These are phyloP conservation scores for Scytalopus superciliaris DNA, from an alignment of 2,113 vertebrate genomes.

Conservation along the genomic window DNA sequence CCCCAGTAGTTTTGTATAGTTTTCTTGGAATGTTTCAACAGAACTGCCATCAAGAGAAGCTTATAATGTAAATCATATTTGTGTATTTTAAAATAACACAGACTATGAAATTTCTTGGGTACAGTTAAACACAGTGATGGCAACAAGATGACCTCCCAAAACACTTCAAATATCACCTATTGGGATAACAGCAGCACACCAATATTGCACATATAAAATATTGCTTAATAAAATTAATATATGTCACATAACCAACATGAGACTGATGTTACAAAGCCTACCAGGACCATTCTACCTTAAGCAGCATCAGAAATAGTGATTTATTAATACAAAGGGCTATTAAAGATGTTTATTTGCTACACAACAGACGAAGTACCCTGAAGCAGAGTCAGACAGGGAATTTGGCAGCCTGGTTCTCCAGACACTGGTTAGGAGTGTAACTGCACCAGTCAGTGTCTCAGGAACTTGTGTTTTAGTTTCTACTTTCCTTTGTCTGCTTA, in stretches of 20 bases:
- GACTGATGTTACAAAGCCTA: not conserved
- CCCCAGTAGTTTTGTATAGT: not conserved
- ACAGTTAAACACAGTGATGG: not conserved
- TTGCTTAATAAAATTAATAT: not conserved
- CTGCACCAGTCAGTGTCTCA: not conserved
- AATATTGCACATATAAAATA: not conserved
- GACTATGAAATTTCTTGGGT: not conserved
- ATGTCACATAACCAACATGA: not conserved
- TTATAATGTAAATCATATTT: not conserved
- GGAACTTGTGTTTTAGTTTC: not conserved
- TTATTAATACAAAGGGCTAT: not conserved
- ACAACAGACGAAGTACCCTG: fast-evolving
- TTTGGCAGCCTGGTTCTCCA: not conserved
- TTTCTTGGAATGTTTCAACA: not conserved
- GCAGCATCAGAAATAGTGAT: not conserved
- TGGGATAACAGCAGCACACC: not conserved
- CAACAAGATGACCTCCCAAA: not conserved
- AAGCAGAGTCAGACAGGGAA: not conserved
- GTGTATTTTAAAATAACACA: not conserved
- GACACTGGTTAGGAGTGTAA: not conserved
- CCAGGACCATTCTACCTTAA: not conserved
- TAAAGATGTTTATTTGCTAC: not conserved
- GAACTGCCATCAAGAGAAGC: not conserved
- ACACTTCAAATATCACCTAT: not conserved
- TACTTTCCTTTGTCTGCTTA: not conserved